These are phyloP conservation scores for Idaea aversata DNA, from an alignment of 2,888 invertebrate species.

Conservation along the genomic window DNA sequence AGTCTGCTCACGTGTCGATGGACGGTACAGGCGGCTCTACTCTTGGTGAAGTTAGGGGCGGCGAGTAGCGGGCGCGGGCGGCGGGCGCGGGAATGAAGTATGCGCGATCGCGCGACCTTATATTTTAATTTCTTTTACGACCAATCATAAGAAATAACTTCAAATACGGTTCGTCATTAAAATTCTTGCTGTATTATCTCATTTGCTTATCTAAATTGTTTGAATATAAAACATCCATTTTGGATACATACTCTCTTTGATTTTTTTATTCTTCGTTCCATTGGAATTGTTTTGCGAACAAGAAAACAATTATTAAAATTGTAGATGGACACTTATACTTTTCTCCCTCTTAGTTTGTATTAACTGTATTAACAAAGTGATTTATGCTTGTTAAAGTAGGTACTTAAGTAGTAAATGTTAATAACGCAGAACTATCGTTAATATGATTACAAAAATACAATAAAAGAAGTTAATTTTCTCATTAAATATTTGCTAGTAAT, in stretches of 20 bases:
- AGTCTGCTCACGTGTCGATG: conserved; percentile 60
- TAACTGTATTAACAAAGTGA: background rate
- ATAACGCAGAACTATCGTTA: background rate
- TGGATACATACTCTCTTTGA: background rate
- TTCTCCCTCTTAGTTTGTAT: no score
- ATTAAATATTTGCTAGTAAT: conserved; percentile 69
- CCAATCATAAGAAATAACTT: conserved; percentile 2
- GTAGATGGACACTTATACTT: background rate
- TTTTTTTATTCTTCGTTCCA: background rate
- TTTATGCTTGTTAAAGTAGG: background rate
- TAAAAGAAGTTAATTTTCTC: conserved; percentile 47
- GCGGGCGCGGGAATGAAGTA: conserved; percentile 34
- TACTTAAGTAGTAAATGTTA: background rate
- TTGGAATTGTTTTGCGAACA: background rate
- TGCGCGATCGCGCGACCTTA: conserved; percentile 22
- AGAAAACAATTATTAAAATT: background rate
- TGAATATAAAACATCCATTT: background rate
- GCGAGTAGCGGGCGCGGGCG: conserved; percentile 27
- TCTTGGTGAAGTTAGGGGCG: conserved; percentile 33
- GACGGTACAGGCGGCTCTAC: conserved; percentile 51
- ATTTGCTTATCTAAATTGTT: background rate
- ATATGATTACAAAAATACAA: background rate
- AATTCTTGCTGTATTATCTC: background rate
- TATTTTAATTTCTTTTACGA: conserved; percentile 1
- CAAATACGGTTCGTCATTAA: background rate